Evolutionary conservation across 1,140 invertebrate genomes (phyloP), one percentile per base, ranked within the genome.

Genomic region (Zeugodacus cucurbitae): DNA sequence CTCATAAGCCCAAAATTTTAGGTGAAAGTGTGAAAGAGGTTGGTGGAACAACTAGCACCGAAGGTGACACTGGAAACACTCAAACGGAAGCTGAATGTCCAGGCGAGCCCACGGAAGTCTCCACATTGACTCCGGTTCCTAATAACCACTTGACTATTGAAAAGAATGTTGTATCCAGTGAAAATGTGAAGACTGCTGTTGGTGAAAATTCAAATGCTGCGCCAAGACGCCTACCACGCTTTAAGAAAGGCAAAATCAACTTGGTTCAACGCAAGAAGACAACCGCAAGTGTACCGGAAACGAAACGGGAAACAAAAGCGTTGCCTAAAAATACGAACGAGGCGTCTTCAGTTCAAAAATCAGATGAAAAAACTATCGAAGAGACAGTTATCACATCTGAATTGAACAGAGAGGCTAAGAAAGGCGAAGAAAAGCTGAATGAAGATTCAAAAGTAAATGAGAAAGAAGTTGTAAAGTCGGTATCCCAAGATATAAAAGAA

Each of bases 161-260:
- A 0, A 32, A 34, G 29, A 59, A 17, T 32, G 48, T 2, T 32
- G 29, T 22, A 3, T 34, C 29, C 20, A 5, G 5, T 10, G 57
- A 86, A 86, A 58, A 86, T 14, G 8, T 44, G 37, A n/a, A 34
- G 85, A 8, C 29, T 34, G 70, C 26, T 3, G 37, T 3, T 20
- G 82, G n/a, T 34, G 57, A 57, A 59, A 86, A 14, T 1, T 4
- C 48, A 2, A 86, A 11, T 4, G 44, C 44, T 5, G 29, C 32
- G n/a, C 54, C 78, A 8, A 90, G 70, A n/a, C 87, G 87, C 3
- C 58, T 87, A 41, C 62, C 85, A 14, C 67, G 90, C 41, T 89
- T 89, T 26, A 92, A 90, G 54, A 92, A 89, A 57, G 90, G 89
- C 1, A 91, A 92, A 89, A 89, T 92, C 4, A 92, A 92, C 89